Evolutionary conservation across 2,113 vertebrate genomes (phyloP).

Genomic region (Pyrgilauda ruficollis): DNA sequence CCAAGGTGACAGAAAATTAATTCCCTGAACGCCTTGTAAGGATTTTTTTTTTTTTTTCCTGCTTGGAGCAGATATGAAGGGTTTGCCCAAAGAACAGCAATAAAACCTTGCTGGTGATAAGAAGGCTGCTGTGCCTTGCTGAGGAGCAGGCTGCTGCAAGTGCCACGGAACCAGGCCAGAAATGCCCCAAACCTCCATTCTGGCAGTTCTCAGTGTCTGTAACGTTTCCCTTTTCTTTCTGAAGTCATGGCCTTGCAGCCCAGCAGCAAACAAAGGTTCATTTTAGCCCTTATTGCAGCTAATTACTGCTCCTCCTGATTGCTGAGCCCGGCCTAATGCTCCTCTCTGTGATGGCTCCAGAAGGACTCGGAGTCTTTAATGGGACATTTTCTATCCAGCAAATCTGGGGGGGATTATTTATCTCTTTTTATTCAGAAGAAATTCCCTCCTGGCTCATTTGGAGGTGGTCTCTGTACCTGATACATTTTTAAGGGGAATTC

Average conservation of each 20-base stretch:
- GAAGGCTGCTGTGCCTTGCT: neutral
- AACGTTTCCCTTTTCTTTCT: neutral
- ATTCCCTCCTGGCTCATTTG: neutral
- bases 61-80: neutral
- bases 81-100: neutral
- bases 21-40: neutral
- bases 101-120: neutral
- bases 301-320: neutral
- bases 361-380: neutral
- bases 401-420: neutral
- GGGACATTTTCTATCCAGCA: neutral
- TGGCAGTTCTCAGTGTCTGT: neutral
- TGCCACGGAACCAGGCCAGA: neutral
- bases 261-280: neutral
- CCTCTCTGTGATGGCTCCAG: neutral
- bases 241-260: neutral
- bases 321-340: neutral
- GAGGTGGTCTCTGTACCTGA: neutral
- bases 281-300: neutral
- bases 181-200: neutral
- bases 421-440: neutral
- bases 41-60: neutral
- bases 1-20: neutral
- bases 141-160: neutral
- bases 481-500: neutral